Base-by-base conservation (phyloP, 1,140 invertebrate species). In the Radopholus similis region DNA sequence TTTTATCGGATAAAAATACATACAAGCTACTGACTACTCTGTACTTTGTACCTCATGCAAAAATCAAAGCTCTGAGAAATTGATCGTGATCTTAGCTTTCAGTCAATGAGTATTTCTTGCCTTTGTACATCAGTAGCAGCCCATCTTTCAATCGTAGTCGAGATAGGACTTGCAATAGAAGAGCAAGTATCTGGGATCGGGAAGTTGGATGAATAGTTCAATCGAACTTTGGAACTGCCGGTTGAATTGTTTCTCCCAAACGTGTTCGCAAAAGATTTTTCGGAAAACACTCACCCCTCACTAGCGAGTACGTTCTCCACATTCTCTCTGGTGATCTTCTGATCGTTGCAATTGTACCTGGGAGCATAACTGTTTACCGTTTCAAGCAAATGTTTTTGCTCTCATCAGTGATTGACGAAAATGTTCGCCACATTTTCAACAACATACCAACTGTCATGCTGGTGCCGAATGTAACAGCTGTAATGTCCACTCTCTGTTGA, bases 261-360 rank as follows among this genome's bases (percentile, higher is more conserved):
- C 38, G 38, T 18, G 38, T 18, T 1, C 11, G 1, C 38, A n/a
- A n/a, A n/a, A n/a, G n/a, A n/a, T n/a, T n/a, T n/a, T n/a, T n/a
- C n/a, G n/a, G n/a, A n/a, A n/a, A n/a, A n/a, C n/a, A 73, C 59
- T 4, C 64, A 74, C n/a, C 92, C 95, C 87, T 97, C 94, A 82
- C 93, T 95, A 73, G 89, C 89, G 21, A 97, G 85, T 49, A 97
- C 94, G 75, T 96, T 91, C 67, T 90, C 87, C 26, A 93, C 85
- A 74, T 88, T 89, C 11, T 91, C 93, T 75, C 88, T 87, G 0
- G 89, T 93, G 62, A 98, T 93, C 76, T 91, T 87, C 83, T 94
- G 90, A 85, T 98, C 95, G 84, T 97, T 92, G 85, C 95, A 97
- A 81, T 94, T 92, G 81, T 91, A 97, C 95, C 95, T 63, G 97